phyloP scores from a whole-genome alignment of 2,113 vertebrate species.

The Clarias magur region DNA sequence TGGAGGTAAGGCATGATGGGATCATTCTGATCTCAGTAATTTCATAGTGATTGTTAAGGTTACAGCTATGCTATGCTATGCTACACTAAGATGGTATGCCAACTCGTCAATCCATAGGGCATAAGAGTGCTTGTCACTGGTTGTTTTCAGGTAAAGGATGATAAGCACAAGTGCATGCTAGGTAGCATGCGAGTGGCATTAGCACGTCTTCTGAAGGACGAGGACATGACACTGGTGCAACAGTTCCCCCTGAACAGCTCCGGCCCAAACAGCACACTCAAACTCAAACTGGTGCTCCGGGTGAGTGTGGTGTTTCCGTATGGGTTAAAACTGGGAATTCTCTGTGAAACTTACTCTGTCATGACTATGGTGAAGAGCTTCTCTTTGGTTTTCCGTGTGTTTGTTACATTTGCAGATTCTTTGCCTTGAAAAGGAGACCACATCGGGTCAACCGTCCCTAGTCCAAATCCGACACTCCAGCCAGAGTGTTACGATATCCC shows the following conservation, averaged over 20 bases:
- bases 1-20: slow-evolving; percentile 80
- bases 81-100: background rate
- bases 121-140: background rate
- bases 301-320: slow-evolving; percentile 63
- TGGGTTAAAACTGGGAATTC: background rate
- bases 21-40: background rate
- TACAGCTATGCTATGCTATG: background rate
- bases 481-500: slow-evolving; percentile 55
- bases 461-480: slow-evolving; percentile 85
- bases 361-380: background rate
- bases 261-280: slow-evolving; percentile 89
- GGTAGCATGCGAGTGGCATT: slow-evolving; percentile 85
- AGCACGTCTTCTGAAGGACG: slow-evolving; percentile 78
- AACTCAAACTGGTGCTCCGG: slow-evolving; percentile 92
- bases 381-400: background rate
- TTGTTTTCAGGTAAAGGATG: slow-evolving; percentile 83
- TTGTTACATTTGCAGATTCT: slow-evolving; percentile 75
- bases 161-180: slow-evolving; percentile 89
- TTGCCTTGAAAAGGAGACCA: slow-evolving; percentile 80
- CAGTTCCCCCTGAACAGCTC: slow-evolving; percentile 90
- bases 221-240: slow-evolving; percentile 87
- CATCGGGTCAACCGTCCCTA: slow-evolving; percentile 82
- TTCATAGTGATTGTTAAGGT: background rate
- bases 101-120: too few species aligned
- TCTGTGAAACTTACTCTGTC: background rate